These are phyloP conservation scores for Albula goreensis DNA, from an alignment of 2,113 vertebrate genomes.

Conservation along the genomic window DNA sequence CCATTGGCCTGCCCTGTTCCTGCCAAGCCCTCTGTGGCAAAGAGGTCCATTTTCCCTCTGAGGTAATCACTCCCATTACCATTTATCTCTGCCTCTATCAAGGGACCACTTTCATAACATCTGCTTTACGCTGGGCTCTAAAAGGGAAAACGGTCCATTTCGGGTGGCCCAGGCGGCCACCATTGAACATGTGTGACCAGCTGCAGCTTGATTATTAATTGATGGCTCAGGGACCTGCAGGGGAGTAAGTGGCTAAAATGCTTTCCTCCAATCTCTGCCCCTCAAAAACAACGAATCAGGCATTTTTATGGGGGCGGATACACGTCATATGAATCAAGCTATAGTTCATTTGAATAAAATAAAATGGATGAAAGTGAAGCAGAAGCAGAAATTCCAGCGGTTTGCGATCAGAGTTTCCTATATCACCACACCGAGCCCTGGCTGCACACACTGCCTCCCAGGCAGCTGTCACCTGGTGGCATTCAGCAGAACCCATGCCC, in stretches of 20 bases:
- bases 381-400: constrained; percentile 38
- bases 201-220: constrained; percentile 55
- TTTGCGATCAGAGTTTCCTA: constrained; percentile 35
- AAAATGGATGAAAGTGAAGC: constrained; percentile 30
- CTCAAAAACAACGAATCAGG: constrained; percentile 33
- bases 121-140: constrained; percentile 63
- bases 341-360: background rate
- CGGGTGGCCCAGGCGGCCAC: constrained; percentile 37
- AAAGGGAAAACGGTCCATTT: constrained; percentile 58
- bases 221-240: constrained; percentile 54
- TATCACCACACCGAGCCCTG: constrained; percentile 50
- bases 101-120: constrained; percentile 69
- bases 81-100: constrained; percentile 65
- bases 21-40: constrained; percentile 46
- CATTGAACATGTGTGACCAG: constrained; percentile 29
- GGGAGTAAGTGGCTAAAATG: constrained; percentile 53
- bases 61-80: constrained; percentile 72
- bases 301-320: background rate
- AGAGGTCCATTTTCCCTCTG: constrained; percentile 66
- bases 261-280: constrained; percentile 41
- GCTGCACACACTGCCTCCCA: constrained; percentile 52
- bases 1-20: constrained; percentile 38
- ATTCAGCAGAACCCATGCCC: constrained; percentile 56
- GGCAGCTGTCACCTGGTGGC: constrained; percentile 54
- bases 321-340: background rate